Evolutionary conservation across 2,888 invertebrate genomes (phyloP).

Genomic region (Eupelmus urozonus): DNA sequence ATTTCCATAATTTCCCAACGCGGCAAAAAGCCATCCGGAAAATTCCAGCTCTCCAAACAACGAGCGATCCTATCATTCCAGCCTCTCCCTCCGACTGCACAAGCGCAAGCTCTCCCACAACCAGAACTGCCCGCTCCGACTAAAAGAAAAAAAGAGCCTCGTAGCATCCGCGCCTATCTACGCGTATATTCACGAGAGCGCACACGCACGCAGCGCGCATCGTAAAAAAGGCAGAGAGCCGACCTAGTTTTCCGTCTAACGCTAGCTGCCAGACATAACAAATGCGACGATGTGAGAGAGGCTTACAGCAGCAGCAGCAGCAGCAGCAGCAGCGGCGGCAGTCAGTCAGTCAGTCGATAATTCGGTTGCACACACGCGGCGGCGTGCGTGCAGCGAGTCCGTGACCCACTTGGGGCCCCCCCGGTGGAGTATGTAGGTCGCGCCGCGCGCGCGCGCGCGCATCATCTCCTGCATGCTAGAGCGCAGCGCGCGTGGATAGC

Average conservation of each 20-base stretch:
- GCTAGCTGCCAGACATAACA: constrained; percentile 33
- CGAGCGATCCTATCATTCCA: too few relatives aligned
- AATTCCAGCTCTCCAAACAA: too few relatives aligned
- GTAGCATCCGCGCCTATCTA: too few relatives aligned
- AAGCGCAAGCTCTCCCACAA: too few relatives aligned
- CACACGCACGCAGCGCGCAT: constrained; percentile 11
- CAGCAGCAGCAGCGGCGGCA: not conserved
- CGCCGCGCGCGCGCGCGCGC: not conserved
- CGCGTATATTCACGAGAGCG: too few relatives aligned
- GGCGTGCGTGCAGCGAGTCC: not conserved
- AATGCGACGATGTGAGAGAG: not conserved
- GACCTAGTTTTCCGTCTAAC: constrained; percentile 39
- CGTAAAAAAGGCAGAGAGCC: constrained; percentile 15
- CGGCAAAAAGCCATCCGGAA: too few relatives aligned
- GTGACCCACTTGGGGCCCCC: not conserved
- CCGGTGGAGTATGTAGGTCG: not conserved
- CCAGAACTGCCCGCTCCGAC: too few relatives aligned
- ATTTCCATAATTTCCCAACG: too few relatives aligned
- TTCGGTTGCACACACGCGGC: constrained; percentile 51
- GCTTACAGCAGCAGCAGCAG: not conserved
- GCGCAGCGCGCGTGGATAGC: too few relatives aligned
- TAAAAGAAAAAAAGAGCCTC: too few relatives aligned
- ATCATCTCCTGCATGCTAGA: too few relatives aligned
- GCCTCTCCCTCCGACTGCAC: too few relatives aligned
- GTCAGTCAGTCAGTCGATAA: constrained; percentile 41